These are phyloP conservation scores for Chrysocyon brachyurus DNA, from an alignment of 2,797 vertebrate species.

Conservation along the genomic window DNA sequence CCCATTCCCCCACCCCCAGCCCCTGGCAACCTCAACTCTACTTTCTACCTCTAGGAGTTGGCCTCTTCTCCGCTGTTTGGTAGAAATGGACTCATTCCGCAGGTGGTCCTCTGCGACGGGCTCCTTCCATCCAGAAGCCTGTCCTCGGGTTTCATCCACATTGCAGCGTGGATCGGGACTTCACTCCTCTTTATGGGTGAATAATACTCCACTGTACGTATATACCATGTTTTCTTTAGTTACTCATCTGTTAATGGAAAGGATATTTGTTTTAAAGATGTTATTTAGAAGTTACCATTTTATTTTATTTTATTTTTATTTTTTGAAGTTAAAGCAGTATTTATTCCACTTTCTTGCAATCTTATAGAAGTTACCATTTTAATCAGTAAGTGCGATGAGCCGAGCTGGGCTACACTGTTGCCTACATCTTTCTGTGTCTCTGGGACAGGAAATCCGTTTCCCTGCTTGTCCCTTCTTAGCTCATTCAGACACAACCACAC, in stretches of 20 bases:
- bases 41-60: neutral
- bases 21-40: neutral
- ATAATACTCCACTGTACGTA: accelerated
- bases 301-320: too few relatives aligned
- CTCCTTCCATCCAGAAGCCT: neutral
- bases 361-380: neutral
- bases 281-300: neutral
- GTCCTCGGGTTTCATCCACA: too few relatives aligned
- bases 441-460: neutral
- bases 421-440: neutral
- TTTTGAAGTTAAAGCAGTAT: too few relatives aligned
- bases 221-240: neutral
- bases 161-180: accelerated
- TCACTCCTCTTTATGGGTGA: neutral
- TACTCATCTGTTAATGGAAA: neutral
- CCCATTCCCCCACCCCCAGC: too few relatives aligned
- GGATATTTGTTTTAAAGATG: neutral
- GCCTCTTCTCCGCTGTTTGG: neutral
- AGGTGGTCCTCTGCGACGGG: neutral
- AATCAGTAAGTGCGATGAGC: neutral
- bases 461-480: neutral
- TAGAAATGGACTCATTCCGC: accelerated
- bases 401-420: too few relatives aligned
- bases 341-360: too few relatives aligned
- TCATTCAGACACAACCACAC: neutral